Evolutionary conservation across 2,888 invertebrate genomes (phyloP).

Genomic region (Lacanobia oleracea): DNA sequence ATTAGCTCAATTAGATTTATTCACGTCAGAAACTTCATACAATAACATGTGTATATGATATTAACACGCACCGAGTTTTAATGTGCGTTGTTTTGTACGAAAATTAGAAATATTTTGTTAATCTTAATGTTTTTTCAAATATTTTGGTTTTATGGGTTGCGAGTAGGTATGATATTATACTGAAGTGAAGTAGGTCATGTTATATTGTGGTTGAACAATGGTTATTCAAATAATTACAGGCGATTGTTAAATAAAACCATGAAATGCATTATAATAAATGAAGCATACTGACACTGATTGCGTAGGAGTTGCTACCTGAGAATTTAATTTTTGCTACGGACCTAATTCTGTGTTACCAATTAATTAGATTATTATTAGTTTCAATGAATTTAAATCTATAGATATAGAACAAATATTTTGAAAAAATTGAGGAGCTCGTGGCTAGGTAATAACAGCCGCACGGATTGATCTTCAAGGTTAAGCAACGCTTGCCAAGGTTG

Average conservation of each 20-base stretch:
- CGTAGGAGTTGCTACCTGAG: slow-evolving; percentile 15
- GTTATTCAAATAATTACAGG: slow-evolving; percentile 28
- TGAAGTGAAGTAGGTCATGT: slow-evolving; percentile 38
- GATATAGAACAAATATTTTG: too few relatives aligned
- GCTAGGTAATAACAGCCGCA: too few relatives aligned
- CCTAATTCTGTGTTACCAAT: not conserved
- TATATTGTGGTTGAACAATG: slow-evolving; percentile 38
- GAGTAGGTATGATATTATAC: slow-evolving; percentile 2
- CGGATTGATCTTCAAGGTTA: too few relatives aligned
- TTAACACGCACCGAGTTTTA: slow-evolving; percentile 61
- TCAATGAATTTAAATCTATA: not conserved
- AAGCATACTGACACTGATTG: slow-evolving; percentile 36
- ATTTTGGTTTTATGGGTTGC: slow-evolving; percentile 40
- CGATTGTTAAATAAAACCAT: slow-evolving; percentile 41
- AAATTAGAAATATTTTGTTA: slow-evolving; percentile 62
- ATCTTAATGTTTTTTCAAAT: slow-evolving; percentile 58
- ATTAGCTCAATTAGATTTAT: slow-evolving; percentile 88
- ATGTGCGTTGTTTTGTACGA: slow-evolving; percentile 49
- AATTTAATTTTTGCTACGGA: slow-evolving; percentile 4
- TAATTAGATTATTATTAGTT: not conserved
- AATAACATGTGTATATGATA: slow-evolving; percentile 67
- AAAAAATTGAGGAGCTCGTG: too few relatives aligned
- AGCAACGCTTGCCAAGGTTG: too few relatives aligned
- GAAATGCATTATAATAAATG: slow-evolving; percentile 35
- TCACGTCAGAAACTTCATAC: slow-evolving; percentile 78